A percentile compares a stretch with the other conserved stretches of the same genome.
Conservation (phyloP, 2,113 vertebrate species). For the Lasiurus cinereus region DNA sequence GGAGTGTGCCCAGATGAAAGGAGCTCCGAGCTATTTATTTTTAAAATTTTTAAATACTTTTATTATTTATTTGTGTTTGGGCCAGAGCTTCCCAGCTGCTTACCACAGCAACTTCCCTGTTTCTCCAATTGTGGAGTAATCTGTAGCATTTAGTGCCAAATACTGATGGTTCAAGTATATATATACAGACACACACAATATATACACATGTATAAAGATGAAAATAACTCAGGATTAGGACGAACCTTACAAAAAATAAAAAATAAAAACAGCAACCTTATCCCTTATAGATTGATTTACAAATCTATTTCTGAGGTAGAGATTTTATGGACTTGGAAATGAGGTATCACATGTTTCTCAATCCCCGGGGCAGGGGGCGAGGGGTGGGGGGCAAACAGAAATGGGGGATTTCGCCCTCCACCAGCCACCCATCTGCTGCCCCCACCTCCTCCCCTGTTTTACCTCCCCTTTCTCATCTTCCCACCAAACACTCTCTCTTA, state of each 20-base stretch:
- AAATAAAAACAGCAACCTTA: neutral
- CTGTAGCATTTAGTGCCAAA: neutral
- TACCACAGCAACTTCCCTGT: constrained; percentile 57
- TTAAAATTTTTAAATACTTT: neutral
- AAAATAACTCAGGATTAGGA: neutral
- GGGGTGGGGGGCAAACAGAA: neutral
- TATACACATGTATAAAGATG: neutral
- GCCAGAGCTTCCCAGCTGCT: neutral
- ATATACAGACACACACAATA: neutral
- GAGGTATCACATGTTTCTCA: neutral
- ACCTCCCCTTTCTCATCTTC: neutral
- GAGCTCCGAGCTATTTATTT: neutral
- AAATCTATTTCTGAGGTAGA: neutral
- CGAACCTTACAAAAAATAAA: neutral
- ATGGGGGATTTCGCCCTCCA: neutral
- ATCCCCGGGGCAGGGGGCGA: too few species aligned
- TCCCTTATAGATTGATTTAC: neutral
- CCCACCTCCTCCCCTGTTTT: neutral
- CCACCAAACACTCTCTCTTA: neutral
- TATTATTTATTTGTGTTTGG: too few species aligned
- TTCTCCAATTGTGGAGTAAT: neutral
- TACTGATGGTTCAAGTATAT: neutral
- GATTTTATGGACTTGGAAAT: neutral
- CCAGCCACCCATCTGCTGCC: neutral
- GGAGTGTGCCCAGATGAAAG: neutral